Evolutionary conservation across 2,113 vertebrate species (phyloP).

Genomic region (Ptychochromis oligacanthus): DNA sequence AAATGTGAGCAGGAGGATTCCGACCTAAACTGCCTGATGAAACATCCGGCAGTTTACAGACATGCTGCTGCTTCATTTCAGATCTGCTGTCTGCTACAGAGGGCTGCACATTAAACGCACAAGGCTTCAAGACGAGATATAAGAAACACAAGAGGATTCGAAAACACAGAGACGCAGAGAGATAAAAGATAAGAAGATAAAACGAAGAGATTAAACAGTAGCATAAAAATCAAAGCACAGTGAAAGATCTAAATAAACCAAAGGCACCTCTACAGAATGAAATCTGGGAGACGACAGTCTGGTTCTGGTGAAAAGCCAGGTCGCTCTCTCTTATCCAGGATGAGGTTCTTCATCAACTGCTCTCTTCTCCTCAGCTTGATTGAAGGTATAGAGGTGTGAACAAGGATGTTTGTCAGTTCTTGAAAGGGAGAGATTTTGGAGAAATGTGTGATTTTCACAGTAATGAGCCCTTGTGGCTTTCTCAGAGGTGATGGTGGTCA

Average conservation of each 20-base stretch:
- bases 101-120: not conserved
- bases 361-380: not conserved
- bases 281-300: not conserved
- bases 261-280: not conserved
- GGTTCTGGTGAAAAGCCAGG: not conserved
- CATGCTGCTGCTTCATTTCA: not conserved
- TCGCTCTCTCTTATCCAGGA: not conserved
- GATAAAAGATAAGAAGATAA: constrained; percentile 9
- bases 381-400: constrained; percentile 11
- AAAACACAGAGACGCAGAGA: not conserved
- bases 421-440: not conserved
- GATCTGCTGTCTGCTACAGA: not conserved
- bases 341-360: not conserved
- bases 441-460: constrained; percentile 16
- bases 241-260: constrained; percentile 3
- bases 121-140: not conserved
- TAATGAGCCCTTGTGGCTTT: not conserved
- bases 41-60: not conserved
- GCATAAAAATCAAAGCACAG: not conserved
- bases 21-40: not conserved
- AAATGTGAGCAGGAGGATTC: not conserved
- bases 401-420: not conserved
- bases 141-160: not conserved
- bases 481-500: constrained; percentile 1
- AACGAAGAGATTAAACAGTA: not conserved